phyloP scores from a whole-genome alignment of 1,140 invertebrate genomes.

The Drosophila jambulina region DNA sequence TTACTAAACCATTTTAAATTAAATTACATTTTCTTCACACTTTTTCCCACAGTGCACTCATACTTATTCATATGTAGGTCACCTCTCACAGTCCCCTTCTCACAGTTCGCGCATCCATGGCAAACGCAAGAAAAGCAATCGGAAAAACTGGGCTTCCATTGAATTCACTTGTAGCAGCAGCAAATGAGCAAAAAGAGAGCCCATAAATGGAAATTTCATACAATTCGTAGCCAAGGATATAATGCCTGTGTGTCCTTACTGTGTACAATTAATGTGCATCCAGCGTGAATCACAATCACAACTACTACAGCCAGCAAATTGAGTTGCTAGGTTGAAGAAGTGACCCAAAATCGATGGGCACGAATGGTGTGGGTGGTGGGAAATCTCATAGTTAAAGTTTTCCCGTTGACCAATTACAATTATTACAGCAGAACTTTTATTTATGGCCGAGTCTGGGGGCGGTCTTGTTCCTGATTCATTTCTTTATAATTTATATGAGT shows the following conservation, averaged over 20 bases:
- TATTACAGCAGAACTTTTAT: conserved; percentile 76
- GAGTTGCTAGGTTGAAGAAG: conserved; percentile 52
- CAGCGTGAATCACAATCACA: conserved; percentile 73
- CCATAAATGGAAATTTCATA: conserved; percentile 77
- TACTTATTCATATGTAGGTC: conserved; percentile 45
- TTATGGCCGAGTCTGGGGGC: conserved; percentile 44
- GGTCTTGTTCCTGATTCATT: conserved; percentile 61
- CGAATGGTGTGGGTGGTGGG: conserved; percentile 4
- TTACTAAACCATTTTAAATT: not conserved
- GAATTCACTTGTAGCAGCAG: conserved; percentile 54
- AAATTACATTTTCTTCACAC: not conserved
- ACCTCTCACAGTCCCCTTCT: conserved; percentile 1
- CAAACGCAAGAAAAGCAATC: conserved; percentile 43
- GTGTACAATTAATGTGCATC: conserved; percentile 78
- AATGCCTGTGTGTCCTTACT: conserved; percentile 41
- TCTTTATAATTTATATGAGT: conserved; percentile 81
- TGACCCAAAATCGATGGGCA: conserved; percentile 67
- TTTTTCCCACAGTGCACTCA: conserved; percentile 19
- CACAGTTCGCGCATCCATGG: conserved; percentile 44
- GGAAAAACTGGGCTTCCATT: conserved; percentile 62
- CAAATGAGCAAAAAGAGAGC: conserved; percentile 53
- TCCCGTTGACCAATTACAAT: conserved; percentile 69
- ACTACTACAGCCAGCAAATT: conserved; percentile 10
- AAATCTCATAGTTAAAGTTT: conserved; percentile 58
- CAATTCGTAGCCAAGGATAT: conserved; percentile 71